A percentile compares a stretch with the other conserved stretches of the same genome.
Conservation (phyloP, 2,888 invertebrate genomes). For the Aproaerema taeniolella region DNA sequence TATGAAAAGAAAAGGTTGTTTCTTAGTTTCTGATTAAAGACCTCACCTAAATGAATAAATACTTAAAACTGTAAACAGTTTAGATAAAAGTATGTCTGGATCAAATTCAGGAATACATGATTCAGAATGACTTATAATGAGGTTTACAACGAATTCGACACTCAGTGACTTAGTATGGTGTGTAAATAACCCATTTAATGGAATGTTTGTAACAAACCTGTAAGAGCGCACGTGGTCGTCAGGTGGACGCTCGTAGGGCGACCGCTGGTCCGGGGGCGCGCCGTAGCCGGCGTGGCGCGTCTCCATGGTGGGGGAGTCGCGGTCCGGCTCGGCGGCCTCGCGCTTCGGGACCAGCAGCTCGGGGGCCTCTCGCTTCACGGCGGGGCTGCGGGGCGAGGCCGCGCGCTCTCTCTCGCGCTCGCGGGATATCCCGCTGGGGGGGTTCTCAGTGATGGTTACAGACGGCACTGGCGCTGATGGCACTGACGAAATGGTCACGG, state of each 20-base stretch:
- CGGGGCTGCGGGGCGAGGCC: conserved; percentile 41
- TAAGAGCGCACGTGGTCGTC: conserved; percentile 79
- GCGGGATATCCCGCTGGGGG: conserved; percentile 29
- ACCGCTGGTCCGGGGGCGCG: conserved; percentile 81
- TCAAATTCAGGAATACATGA: no score
- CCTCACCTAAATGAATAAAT: no score
- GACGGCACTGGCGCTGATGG: conserved; percentile 26
- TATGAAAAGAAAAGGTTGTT: no score
- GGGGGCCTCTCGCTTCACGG: conserved; percentile 67
- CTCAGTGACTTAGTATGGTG: no score
- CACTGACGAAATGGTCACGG: no score
- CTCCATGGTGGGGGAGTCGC: conserved; percentile 87
- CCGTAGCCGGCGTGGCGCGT: conserved; percentile 81
- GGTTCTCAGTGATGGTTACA: conserved; percentile 14
- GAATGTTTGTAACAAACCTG: conserved; percentile 52
- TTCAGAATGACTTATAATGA: no score
- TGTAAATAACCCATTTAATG: no score
- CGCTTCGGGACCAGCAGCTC: conserved; percentile 83
- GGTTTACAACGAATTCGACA: no score
- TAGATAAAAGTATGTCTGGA: no score
- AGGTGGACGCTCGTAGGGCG: conserved; percentile 82
- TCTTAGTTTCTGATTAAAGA: no score
- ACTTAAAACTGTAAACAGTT: no score
- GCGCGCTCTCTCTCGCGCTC: conserved; percentile 38
- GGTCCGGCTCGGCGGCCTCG: conserved; percentile 79